Percentiles rank a stretch among this genome's conserved stretches.
Conservation (phyloP, 2,888 invertebrate species). For the Beris chalybata region DNA sequence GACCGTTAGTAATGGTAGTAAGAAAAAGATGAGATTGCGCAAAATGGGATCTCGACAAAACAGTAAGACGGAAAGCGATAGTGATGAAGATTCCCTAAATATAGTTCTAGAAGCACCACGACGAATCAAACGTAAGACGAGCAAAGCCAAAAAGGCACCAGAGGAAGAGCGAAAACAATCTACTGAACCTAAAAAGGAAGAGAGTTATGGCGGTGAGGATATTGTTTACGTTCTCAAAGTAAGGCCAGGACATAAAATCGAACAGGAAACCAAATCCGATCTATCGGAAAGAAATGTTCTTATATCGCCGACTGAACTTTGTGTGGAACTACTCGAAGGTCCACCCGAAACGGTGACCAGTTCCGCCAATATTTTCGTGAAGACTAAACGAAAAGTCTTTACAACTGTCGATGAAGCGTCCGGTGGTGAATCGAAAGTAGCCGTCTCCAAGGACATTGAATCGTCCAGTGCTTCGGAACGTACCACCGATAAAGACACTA, state of each 20-base stretch:
- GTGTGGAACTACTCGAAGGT: constrained; percentile 42
- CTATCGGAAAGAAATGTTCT: constrained; percentile 37
- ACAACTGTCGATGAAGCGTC: constrained; percentile 64
- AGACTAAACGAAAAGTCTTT: constrained; percentile 78
- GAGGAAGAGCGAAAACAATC: constrained; percentile 43
- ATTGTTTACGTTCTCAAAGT: constrained; percentile 54
- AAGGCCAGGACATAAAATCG: constrained; percentile 51
- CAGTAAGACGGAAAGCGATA: constrained; percentile 56
- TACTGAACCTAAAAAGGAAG: constrained; percentile 46
- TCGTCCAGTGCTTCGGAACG: constrained; percentile 40
- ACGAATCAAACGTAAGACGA: constrained; percentile 53
- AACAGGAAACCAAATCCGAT: constrained; percentile 42
- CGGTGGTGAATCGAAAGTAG: constrained; percentile 15
- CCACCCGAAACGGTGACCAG: constrained; percentile 39
- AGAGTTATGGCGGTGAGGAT: constrained; percentile 48
- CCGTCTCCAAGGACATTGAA: constrained; percentile 39
- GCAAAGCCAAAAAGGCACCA: constrained; percentile 44
- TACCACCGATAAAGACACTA: constrained; percentile 36
- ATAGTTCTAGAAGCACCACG: constrained; percentile 51
- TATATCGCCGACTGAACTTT: constrained; percentile 44
- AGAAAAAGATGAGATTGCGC: constrained; percentile 51
- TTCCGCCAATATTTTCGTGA: constrained; percentile 70
- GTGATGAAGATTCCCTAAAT: constrained; percentile 50
- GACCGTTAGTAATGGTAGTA: constrained; percentile 42
- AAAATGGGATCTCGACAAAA: constrained; percentile 56